Evolutionary conservation across 2,888 invertebrate genomes (phyloP), one percentile per base, ranked within the genome.

Genomic region (Anaspis maculata): DNA sequence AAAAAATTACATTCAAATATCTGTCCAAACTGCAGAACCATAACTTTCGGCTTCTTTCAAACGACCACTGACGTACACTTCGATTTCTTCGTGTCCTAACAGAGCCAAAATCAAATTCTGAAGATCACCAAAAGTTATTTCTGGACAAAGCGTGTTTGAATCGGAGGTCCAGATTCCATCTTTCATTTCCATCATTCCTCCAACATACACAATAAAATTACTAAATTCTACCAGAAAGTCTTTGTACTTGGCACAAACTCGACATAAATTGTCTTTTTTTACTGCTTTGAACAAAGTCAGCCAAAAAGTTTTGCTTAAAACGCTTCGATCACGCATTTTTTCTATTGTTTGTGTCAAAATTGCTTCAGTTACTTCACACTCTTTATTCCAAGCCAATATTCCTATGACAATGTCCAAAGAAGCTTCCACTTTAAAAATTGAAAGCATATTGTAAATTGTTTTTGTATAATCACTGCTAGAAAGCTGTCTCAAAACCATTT

Each of bases 81-180:
- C 9, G 19, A 6, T 19, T 5, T 19, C 19, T 19, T 19, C 6
- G 19, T 9, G 5, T 19, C 5, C 6, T 19, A 19, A 19, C 19
- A 6, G 19, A 19, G 9, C 5, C 5, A 19, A 7, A 24, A 24
- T 24, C 19, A 19, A 5, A 6, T 19, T 19, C 9, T 7, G 6
- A 33, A 79, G 56, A 49, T 74, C 68, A 1, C 64, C 57, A 52
- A 72, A 73, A 37, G 66, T 63, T 15, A 79, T 58, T 42, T 72
- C 69, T 31, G 60, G 57, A 45, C 57, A 66, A 36, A 59, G 42
- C 15, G 52, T 57, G 27, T 49, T 43, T 31, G 37, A 41, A 7
- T n/a, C n/a, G n/a, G n/a, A 45, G 42, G 42, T 67, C 52, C 24
- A 53, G 52, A 7, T 51, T 44, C 71, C 71, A 72, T 9, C 29